Percentiles rank a stretch among this genome's conserved stretches.
Evolutionary conservation across 2,113 vertebrate species (phyloP).

Genomic region (Dasyprocta punctata): DNA sequence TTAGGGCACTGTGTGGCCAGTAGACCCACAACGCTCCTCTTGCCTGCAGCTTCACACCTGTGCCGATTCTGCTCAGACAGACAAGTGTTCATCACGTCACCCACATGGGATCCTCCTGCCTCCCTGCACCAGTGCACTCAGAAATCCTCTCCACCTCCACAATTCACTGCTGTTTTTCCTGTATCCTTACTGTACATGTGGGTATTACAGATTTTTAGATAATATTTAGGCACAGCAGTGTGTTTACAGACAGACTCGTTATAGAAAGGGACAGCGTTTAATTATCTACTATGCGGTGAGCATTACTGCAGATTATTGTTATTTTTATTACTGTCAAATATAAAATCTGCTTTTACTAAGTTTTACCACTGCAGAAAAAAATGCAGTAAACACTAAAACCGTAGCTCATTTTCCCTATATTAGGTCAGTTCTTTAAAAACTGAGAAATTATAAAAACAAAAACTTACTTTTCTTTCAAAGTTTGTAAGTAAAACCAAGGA

Average conservation of each 20-base stretch:
- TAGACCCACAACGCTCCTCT: background rate
- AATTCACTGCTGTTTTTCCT: background rate
- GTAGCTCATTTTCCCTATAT: background rate
- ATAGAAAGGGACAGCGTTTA: background rate
- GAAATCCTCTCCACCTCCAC: background rate
- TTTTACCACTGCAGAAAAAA: background rate
- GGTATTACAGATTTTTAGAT: background rate
- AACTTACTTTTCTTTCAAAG: background rate
- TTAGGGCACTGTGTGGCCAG: background rate
- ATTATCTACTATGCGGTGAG: background rate
- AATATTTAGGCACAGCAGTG: background rate
- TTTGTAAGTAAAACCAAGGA: background rate
- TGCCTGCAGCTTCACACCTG: background rate
- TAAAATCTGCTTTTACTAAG: background rate
- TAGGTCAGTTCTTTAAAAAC: background rate
- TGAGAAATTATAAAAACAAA: background rate
- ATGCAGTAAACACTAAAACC: background rate
- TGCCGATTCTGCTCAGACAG: background rate
- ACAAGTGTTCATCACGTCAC: background rate
- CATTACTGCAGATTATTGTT: background rate
- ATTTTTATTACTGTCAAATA: background rate
- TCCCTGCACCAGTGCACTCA: background rate
- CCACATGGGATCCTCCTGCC: background rate
- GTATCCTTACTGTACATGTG: background rate
- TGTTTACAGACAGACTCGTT: too few relatives aligned